Base-by-base conservation (phyloP, 2,888 invertebrate species). In the Spisula solida region DNA sequence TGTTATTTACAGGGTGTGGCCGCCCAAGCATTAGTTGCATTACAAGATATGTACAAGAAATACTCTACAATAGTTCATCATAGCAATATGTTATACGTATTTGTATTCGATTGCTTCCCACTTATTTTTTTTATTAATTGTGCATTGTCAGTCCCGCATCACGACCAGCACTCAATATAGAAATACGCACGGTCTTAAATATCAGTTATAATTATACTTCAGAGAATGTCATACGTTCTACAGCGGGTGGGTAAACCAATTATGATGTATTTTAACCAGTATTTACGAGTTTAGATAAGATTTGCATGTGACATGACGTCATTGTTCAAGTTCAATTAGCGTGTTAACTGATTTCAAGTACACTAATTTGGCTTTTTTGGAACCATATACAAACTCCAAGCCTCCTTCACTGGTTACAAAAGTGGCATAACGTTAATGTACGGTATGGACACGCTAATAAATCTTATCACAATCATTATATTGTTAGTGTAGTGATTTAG, bases 301-400 rank as follows among this genome's bases (percentile, higher is more conserved):
- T 25, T 66, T 66, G 10, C 25, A 66, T 66, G 60, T n/a, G 25
- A 66, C 60, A 25, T 25, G 60, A 66, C 60, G 60, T 66, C 10
- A 66, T 66, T 66, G 60, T 66, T n/a, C 60, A 25, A 66, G 60
- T 66, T 66, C 25, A 66, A 66, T 66, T 4, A 66, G 60, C 60
- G 12, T 66, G 60, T 5, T 25, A 66, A 66, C n/a, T 25, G 25
- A 66, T 66, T 25, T 66, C 25, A 25, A 66, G 60, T n/a, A 25
- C 60, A 25, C 25, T n/a, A 2, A 10, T n/a, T 20, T 25, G 60
- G 25, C 25, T 66, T 10, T 66, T 66, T n/a, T 25, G 25, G 25
- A 66, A 25, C 60, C 60, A 25, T 66, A 66, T n/a, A 66, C 60
- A 66, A 66, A 66, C 25, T n/a, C 25, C 10, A 66, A 66, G 60